phyloP scores from a whole-genome alignment of 2,888 invertebrate genomes.

The Sclerodermus sp. region DNA sequence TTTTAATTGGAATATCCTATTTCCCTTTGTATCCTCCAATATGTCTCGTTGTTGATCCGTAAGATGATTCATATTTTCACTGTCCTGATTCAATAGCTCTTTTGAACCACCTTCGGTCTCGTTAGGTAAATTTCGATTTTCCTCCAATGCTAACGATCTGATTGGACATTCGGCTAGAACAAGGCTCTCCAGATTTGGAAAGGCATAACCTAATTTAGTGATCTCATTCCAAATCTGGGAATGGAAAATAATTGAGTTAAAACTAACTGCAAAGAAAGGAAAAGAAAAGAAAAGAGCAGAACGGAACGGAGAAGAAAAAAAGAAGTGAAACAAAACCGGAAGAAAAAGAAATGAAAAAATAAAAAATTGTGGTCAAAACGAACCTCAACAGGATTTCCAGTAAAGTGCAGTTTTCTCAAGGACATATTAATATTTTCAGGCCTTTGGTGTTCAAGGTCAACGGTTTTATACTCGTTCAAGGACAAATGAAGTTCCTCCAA shows the following conservation, averaged over 20 bases:
- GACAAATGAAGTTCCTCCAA: conserved; percentile 91
- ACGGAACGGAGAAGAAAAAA: no score
- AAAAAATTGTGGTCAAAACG: no score
- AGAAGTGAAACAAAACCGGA: no score
- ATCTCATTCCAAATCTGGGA: conserved; percentile 72
- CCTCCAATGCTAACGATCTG: conserved; percentile 58
- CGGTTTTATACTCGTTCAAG: conserved; percentile 82
- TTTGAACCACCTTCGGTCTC: conserved; percentile 10
- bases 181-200: conserved; percentile 82
- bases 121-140: conserved; percentile 30
- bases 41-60: background rate
- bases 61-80: conserved; percentile 18
- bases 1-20: conserved; percentile 43
- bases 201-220: conserved; percentile 79
- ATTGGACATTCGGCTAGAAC: conserved; percentile 86
- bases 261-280: background rate
- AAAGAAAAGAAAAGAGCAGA: no score
- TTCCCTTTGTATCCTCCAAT: conserved; percentile 26
- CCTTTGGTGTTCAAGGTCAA: conserved; percentile 63
- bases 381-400: conserved; percentile 79
- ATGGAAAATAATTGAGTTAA: conserved; percentile 39
- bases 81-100: conserved; percentile 4
- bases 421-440: conserved; percentile 64
- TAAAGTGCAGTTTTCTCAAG: conserved; percentile 81
- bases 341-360: no score